Conservation (phyloP, 1,140 invertebrate genomes). For the Microplitis mediator region DNA sequence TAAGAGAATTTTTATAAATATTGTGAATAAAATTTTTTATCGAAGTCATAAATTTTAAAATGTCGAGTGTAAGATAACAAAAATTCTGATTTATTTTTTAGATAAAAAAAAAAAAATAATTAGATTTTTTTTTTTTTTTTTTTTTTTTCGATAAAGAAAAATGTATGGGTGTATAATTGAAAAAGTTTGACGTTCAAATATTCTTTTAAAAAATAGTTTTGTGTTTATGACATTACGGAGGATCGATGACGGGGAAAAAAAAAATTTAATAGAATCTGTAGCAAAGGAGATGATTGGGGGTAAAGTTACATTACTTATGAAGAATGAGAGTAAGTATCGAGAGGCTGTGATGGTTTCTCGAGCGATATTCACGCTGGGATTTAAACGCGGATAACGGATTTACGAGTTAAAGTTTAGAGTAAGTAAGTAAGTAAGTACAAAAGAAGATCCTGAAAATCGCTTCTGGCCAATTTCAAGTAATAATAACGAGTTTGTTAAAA, state of each 20-base stretch:
- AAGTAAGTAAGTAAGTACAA: background rate
- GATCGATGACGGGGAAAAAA: background rate
- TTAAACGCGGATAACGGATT: slow-evolving; percentile 30
- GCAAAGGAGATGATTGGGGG: too few species aligned
- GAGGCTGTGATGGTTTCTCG: background rate
- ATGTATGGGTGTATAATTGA: too few species aligned
- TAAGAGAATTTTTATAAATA: too few species aligned
- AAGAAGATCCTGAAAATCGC: slow-evolving; percentile 16
- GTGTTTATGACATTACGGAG: too few species aligned
- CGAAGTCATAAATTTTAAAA: too few species aligned
- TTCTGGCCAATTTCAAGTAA: slow-evolving; percentile 14
- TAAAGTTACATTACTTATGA: background rate
- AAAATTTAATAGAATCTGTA: background rate
- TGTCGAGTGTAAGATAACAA: too few species aligned
- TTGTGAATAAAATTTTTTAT: too few species aligned
- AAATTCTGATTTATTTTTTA: too few species aligned
- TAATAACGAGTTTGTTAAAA: slow-evolving; percentile 20
- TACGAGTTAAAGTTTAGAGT: slow-evolving; percentile 23
- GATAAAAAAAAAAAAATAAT: too few species aligned
- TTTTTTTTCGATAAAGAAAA: too few species aligned
- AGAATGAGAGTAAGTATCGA: background rate
- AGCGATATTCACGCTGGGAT: background rate
- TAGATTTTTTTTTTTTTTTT: too few species aligned
- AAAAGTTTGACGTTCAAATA: too few species aligned
- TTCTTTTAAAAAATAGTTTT: background rate